Evolutionary conservation across 2,797 vertebrate genomes (phyloP).

Genomic region (Hoplostethus atlanticus): DNA sequence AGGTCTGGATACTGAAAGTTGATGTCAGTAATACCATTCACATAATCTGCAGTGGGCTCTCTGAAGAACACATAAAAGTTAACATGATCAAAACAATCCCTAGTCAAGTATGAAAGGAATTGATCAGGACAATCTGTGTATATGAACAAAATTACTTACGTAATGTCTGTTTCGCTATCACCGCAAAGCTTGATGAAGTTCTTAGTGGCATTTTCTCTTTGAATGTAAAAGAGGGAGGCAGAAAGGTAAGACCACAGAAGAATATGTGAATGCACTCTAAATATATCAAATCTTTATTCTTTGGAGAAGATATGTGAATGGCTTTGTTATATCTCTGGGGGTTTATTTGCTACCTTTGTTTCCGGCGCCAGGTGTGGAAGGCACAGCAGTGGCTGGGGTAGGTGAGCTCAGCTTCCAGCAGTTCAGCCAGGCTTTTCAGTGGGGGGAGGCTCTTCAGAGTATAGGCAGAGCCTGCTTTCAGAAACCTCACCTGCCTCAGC

Average conservation of each 20-base stretch:
- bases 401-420: conserved; percentile 91
- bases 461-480: conserved; percentile 87
- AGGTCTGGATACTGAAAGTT: conserved; percentile 80
- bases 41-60: conserved; percentile 57
- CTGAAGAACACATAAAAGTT: conserved; percentile 60
- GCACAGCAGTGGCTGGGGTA: conserved; percentile 98
- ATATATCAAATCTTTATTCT: conserved; percentile 26
- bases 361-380: conserved; percentile 88
- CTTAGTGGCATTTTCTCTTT: conserved; percentile 75
- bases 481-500: conserved; percentile 88
- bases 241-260: conserved; percentile 34
- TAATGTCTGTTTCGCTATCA: conserved; percentile 52
- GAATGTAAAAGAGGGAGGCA: conserved; percentile 22
- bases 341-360: conserved; percentile 74
- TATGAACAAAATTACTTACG: conserved; percentile 68
- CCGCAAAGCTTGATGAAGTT: conserved; percentile 79
- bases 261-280: conserved; percentile 23
- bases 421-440: conserved; percentile 86
- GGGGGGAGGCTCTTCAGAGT: conserved; percentile 94
- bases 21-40: conserved; percentile 60
- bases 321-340: conserved; percentile 19
- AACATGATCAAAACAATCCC: conserved; percentile 6
- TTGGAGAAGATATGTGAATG: conserved; percentile 7
- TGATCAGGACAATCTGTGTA: neutral
- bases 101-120: neutral